Evolutionary conservation across 2,113 vertebrate genomes (phyloP).

Genomic region (Dunckerocampus dactyliophorus): DNA sequence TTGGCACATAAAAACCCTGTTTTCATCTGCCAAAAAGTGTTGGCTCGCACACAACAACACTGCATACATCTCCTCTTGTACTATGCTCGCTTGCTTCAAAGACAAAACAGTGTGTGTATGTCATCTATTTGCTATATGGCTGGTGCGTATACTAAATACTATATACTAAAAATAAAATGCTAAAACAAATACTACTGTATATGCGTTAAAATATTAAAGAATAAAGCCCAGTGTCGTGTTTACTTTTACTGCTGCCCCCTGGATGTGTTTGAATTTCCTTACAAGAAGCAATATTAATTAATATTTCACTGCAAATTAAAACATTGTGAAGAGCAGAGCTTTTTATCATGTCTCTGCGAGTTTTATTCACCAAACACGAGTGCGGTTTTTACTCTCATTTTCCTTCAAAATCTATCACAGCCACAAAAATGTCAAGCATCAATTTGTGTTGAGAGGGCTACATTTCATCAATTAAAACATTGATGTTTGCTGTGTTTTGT

Average conservation of each 20-base stretch:
- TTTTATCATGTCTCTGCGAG: conserved; percentile 21
- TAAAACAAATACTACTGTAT: background rate
- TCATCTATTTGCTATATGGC: conserved; percentile 18
- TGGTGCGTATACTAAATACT: background rate
- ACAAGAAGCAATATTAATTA: conserved; percentile 48
- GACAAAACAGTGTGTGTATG: conserved; percentile 19
- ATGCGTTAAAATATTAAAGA: conserved; percentile 3
- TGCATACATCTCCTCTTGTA: conserved; percentile 63
- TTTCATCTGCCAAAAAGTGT: conserved; percentile 66
- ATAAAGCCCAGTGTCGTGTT: conserved; percentile 6
- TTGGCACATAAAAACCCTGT: conserved; percentile 65
- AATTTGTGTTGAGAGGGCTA: background rate
- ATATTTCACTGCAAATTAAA: conserved; percentile 50
- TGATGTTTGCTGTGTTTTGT: background rate
- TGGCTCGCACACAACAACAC: conserved; percentile 64
- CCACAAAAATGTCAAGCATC: background rate
- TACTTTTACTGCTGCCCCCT: conserved; percentile 11
- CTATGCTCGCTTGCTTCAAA: conserved; percentile 14
- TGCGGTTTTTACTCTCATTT: background rate
- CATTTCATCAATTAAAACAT: background rate
- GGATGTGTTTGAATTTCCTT: conserved; percentile 40
- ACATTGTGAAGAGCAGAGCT: conserved; percentile 31
- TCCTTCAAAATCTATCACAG: conserved; percentile 33
- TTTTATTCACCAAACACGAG: conserved; percentile 8
- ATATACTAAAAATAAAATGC: background rate